Base-by-base conservation (phyloP, 1,140 invertebrate genomes). In the Anoplolepis gracilipes region DNA sequence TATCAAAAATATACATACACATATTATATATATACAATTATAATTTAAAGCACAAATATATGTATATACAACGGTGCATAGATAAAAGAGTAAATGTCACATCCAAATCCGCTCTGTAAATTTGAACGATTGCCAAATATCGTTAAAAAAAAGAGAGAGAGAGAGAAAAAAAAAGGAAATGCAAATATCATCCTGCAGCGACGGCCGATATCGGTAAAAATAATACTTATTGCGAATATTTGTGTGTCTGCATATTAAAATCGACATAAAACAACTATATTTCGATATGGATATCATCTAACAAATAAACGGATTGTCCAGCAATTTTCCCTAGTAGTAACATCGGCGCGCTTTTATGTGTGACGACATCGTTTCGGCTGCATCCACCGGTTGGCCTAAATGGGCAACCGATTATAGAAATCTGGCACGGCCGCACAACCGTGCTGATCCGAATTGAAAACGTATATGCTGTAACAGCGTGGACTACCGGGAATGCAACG, bases 341-440 rank as follows among this genome's bases (percentile, higher is more conserved):
- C 53, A 57, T 42, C 78, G 78, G 42, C 53, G 65, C 65, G 78
- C 49, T 42, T 72, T 73, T 59, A 59, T 65, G 65, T 59, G 78
- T 59, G 67, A 73, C 78, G 36, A 82, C 53, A 59, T 82, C 78
- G 78, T 72, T 81, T 72, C 65, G 78, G 25, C 65, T 57, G 30
- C 49, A 25, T 82, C 53, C 77, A 22, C 53, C 78, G 55, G 65
- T 73, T 82, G 78, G 78, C 78, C 78, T 82, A 82, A 82, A 82
- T 82, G 78, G 78, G 53, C 67, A 73, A 82, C 78, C 78, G 78
- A 82, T 82, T 82, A 82, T 72, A 73, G 67, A 59, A 72, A 82
- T 82, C 78, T 73, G 67, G 78, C 67, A 73, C 67, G 67, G 25
- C 36, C 78, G 13, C 78, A 59, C 78, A 72, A 30, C 28, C 36